Percentiles rank a stretch among this genome's conserved stretches.
Evolutionary conservation across 2,797 vertebrate genomes (phyloP).

Genomic region (Chelidonichthys spinosus): DNA sequence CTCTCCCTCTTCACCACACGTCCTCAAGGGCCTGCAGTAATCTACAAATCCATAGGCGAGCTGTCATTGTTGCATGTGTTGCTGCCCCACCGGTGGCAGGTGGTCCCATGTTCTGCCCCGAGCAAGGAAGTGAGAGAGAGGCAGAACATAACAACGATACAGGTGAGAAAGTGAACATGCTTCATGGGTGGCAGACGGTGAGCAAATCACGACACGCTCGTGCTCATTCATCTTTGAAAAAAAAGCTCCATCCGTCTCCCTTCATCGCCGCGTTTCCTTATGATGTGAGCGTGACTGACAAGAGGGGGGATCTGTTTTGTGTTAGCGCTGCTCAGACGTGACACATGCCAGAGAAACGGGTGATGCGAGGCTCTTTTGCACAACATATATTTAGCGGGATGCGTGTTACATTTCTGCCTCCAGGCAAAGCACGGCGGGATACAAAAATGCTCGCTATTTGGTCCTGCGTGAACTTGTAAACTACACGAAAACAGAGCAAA

Average conservation of each 20-base stretch:
- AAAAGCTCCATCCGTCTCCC: constrained; percentile 45
- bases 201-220: constrained; percentile 55
- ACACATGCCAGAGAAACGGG: constrained; percentile 48
- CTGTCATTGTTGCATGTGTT: constrained; percentile 79
- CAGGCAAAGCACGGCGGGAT: constrained; percentile 38
- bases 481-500: constrained; percentile 38
- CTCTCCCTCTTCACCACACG: constrained; percentile 17
- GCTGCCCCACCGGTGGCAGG: constrained; percentile 76
- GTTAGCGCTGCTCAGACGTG: constrained; percentile 58
- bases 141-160: constrained; percentile 19
- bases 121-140: constrained; percentile 63
- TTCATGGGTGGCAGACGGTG: constrained; percentile 53
- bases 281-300: constrained; percentile 61
- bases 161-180: constrained; percentile 56
- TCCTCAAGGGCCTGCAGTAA: constrained; percentile 59
- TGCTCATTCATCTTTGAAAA: constrained; percentile 55
- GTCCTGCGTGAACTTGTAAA: constrained; percentile 45
- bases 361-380: constrained; percentile 35
- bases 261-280: constrained; percentile 42
- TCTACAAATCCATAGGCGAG: constrained; percentile 75
- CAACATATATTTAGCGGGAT: constrained; percentile 50
- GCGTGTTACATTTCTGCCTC: constrained; percentile 37
- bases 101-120: constrained; percentile 73
- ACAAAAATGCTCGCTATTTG: constrained; percentile 45
- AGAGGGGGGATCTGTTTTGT: constrained; percentile 49